These are phyloP conservation scores for Characodon lateralis DNA, from an alignment of 2,797 vertebrate genomes.

Conservation along the genomic window DNA sequence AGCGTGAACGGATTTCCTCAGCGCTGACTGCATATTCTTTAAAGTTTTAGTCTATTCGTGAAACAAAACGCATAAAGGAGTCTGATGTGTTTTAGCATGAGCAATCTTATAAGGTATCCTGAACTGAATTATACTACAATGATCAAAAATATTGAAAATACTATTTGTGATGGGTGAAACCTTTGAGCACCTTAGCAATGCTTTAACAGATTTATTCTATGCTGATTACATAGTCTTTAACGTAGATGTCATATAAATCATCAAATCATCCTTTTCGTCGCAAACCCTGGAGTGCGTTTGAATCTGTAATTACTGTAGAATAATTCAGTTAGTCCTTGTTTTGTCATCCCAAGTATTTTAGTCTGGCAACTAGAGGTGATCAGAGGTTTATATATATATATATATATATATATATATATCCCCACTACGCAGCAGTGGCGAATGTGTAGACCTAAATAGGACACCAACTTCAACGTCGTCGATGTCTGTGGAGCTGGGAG, in stretches of 20 bases:
- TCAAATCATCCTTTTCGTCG: background rate
- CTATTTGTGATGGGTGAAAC: background rate
- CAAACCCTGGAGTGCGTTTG: background rate
- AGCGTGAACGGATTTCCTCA: background rate
- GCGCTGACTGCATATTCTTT: background rate
- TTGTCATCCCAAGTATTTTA: background rate
- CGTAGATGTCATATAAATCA: background rate
- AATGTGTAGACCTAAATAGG: slow-evolving; percentile 26
- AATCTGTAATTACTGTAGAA: background rate
- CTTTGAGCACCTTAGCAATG: background rate
- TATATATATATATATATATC: too few species aligned
- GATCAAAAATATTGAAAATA: background rate
- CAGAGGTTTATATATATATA: too few species aligned
- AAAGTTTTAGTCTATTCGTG: background rate
- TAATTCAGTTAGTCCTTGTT: background rate
- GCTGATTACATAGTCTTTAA: background rate
- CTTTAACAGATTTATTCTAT: background rate
- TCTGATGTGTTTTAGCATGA: background rate
- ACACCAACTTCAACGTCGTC: slow-evolving; percentile 72
- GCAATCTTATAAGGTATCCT: background rate
- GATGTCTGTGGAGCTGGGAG: slow-evolving; percentile 72
- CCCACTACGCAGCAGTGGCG: background rate
- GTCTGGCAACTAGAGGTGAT: background rate
- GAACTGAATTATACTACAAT: background rate
- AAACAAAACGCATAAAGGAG: background rate